A percentile compares a stretch with the other conserved stretches of the same genome.
Conservation (phyloP, 2,797 vertebrate genomes). For the Morus bassanus region DNA sequence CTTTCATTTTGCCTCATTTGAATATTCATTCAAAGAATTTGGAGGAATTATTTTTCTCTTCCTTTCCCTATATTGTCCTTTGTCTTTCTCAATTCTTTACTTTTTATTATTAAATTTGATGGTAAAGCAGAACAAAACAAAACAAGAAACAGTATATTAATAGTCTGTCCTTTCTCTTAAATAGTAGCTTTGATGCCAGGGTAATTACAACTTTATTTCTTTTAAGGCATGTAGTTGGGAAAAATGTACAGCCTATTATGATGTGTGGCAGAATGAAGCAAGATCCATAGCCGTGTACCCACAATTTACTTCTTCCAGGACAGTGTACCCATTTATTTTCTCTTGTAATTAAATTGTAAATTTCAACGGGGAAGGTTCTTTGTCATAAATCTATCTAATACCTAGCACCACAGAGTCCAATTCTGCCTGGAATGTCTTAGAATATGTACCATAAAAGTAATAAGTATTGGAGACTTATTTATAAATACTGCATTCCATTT, state of each 20-base stretch:
- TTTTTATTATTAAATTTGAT: not conserved
- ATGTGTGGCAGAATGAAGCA: not conserved
- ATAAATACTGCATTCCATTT: not conserved
- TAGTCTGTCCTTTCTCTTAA: not conserved
- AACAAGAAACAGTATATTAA: not conserved
- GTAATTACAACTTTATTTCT: conserved; percentile 19
- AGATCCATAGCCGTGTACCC: not conserved
- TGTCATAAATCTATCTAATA: not conserved
- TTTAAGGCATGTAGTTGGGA: not conserved
- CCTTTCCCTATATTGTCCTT: not conserved
- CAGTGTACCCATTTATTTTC: not conserved
- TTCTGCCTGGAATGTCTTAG: not conserved
- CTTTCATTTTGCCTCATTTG: not conserved
- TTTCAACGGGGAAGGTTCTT: not conserved
- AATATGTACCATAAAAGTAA: not conserved
- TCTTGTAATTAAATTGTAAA: conserved; percentile 37
- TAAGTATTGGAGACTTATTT: not conserved
- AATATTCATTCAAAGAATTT: not conserved
- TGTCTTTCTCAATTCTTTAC: not conserved
- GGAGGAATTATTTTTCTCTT: not conserved
- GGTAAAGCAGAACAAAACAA: not conserved
- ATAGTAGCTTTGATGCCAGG: not conserved
- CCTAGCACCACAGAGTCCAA: not conserved
- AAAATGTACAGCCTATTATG: not conserved
- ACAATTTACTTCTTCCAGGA: not conserved